phyloP scores from a whole-genome alignment of 1,140 invertebrate genomes.

The Plectrocnemia conspersa region DNA sequence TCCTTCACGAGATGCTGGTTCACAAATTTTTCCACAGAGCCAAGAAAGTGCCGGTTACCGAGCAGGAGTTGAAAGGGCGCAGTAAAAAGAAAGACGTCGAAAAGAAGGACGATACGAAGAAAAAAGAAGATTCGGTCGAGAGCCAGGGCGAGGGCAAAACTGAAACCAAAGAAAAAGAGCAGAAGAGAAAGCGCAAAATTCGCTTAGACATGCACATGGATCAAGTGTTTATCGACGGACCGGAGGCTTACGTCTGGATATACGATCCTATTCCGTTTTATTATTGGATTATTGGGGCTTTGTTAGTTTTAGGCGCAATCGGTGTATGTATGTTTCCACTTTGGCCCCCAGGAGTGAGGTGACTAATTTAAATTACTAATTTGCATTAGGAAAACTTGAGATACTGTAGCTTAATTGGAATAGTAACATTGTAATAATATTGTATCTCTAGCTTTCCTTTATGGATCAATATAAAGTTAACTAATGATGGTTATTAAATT shows the following conservation, averaged over 20 bases:
- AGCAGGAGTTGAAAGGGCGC: constrained; percentile 67
- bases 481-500: constrained; percentile 31
- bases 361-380: constrained; percentile 30
- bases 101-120: constrained; percentile 51
- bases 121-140: constrained; percentile 49
- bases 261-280: constrained; percentile 97
- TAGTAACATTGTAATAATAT: background rate
- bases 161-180: constrained; percentile 44
- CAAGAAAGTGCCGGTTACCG: constrained; percentile 73
- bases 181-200: constrained; percentile 63
- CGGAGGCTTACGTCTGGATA: constrained; percentile 98
- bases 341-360: constrained; percentile 90
- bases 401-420: background rate
- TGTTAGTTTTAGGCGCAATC: constrained; percentile 89
- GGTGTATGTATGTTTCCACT: constrained; percentile 96
- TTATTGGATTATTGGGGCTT: constrained; percentile 91
- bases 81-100: constrained; percentile 62
- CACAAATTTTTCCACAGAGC: constrained; percentile 96
- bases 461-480: constrained; percentile 1
- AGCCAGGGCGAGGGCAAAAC: constrained; percentile 52
- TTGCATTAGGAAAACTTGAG: background rate
- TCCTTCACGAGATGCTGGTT: constrained; percentile 77
- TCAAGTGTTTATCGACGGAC: constrained; percentile 87
- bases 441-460: background rate
- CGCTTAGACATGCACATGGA: constrained; percentile 95